Evolutionary conservation across 2,113 vertebrate genomes (phyloP), one percentile per base, ranked within the genome.

Genomic region (Tonatia bakeri): DNA sequence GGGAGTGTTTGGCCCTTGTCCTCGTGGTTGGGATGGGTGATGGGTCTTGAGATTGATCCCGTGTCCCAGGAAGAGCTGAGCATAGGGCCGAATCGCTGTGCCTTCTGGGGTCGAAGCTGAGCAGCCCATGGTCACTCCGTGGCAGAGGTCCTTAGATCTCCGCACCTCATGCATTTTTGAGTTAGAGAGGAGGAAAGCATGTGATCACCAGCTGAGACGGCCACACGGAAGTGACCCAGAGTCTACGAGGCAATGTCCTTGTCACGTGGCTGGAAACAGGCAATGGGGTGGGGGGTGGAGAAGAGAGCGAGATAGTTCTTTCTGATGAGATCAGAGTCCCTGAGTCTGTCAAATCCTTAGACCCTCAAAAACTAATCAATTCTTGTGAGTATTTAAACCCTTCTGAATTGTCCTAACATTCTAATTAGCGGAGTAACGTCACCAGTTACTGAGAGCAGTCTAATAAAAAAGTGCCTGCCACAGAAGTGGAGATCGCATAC

Each of bases 251-350:
- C 10, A 1, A 7, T 28, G 3, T 17, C 22, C 43, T 45, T 79
- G n/a, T 19, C 87, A 76, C 47, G 9, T 13, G 28, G 52, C 36
- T 19, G 7, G 40, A 86, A 45, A 76, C 22, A n/a, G 91, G n/a
- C 16, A 47, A 40, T 6, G 19, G 10, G 6, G 33, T n/a, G 4
- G 0, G 0, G 7, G 5, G 7, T 14, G 8, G 13, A 36, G 47
- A 26, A 12, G 90, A 87, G 7, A 67, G 4, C 2, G 22, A 67
- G 33, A 26, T 11, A 5, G 54, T 54, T 90, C 36, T 85, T 80
- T 85, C 69, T 87, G 17, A 59, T n/a, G 45, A 65, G 75, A 43
- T 43, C 1, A 26, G 59, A 36, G 16, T 45, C 36, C 28, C 6
- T 31, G 7, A 84, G n/a, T 54, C 28, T 36, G 31, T 80, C 40